Evolutionary conservation across 2,113 vertebrate species (phyloP), one percentile per base, ranked within the genome.

Genomic region (Bothrops jararaca): DNA sequence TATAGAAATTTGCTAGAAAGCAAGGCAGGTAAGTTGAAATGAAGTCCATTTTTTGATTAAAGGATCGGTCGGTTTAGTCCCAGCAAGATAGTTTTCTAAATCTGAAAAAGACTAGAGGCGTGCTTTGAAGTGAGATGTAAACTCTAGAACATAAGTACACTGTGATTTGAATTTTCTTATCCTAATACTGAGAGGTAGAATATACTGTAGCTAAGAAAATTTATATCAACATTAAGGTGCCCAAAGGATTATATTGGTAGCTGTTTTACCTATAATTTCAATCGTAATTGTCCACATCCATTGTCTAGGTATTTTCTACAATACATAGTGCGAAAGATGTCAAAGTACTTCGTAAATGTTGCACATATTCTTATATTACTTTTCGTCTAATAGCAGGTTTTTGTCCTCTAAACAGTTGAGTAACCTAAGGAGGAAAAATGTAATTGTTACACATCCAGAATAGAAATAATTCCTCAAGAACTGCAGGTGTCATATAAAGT

Each of bases 81-180:
- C 23, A 53, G 87, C 45, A 85, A 94, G 92, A 93, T 96, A 94
- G 95, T 94, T 94, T 89, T 93, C 85, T 94, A 89, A 60, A 54
- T 92, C 87, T 85, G 7, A 53, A 42, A 34, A 90, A 23, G 89
- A 90, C 93, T 88, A 85, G 74, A 88, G n/a, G 15, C 48, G 29
- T 26, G 20, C 9, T 48, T 10, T 4, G 42, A 42, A 58, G 9
- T 18, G 53, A 22, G 57, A 53, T 85, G 85, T 90, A 11, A 90
- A 89, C 22, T 23, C 8, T 50, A 34, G 23, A 23, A 50, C 29
- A 3, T 34, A 90, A 60, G 2, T 74, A 5, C 48, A 52, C 64
- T 56, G 23, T 39, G 15, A 48, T 45, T 23, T 91, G 39, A 12
- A 7, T 48, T 34, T 26, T 50, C 5, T 86, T 50, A 39, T 56